Percentiles rank a stretch among this genome's conserved stretches.
phyloP scores from a whole-genome alignment of 2,113 vertebrate species.

The Tricholaema leucomelas region DNA sequence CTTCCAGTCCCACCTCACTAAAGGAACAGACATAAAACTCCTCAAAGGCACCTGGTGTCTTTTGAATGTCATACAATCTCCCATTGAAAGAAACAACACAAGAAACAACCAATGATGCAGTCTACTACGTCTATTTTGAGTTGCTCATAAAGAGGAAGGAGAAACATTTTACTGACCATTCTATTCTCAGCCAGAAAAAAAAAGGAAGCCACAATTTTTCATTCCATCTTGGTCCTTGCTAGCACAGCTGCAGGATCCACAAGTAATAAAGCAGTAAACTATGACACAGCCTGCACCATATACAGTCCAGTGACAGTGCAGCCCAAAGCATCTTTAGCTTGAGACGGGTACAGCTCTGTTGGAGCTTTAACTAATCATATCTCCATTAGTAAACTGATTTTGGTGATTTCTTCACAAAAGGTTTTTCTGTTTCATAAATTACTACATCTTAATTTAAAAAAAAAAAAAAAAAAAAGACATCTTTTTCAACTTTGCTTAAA shows the following conservation, averaged over 20 bases:
- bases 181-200: neutral
- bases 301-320: neutral
- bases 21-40: neutral
- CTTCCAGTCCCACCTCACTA: neutral
- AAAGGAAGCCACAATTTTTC: neutral
- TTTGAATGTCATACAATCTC: accelerated
- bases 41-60: neutral
- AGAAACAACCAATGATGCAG: neutral
- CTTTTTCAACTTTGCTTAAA: neutral
- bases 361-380: slow-evolving; percentile 11
- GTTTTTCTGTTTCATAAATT: neutral
- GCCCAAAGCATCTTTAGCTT: neutral
- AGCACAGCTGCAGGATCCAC: neutral
- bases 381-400: slow-evolving; percentile 2
- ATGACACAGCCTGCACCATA: neutral
- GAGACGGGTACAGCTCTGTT: neutral
- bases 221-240: neutral
- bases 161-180: neutral
- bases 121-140: neutral
- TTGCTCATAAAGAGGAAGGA: neutral
- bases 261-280: neutral
- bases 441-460: neutral
- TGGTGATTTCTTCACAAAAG: neutral
- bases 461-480: neutral
- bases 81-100: neutral